Base-by-base conservation (phyloP, 2,888 invertebrate genomes). In the Hirtodrosophila alboralis region DNA sequence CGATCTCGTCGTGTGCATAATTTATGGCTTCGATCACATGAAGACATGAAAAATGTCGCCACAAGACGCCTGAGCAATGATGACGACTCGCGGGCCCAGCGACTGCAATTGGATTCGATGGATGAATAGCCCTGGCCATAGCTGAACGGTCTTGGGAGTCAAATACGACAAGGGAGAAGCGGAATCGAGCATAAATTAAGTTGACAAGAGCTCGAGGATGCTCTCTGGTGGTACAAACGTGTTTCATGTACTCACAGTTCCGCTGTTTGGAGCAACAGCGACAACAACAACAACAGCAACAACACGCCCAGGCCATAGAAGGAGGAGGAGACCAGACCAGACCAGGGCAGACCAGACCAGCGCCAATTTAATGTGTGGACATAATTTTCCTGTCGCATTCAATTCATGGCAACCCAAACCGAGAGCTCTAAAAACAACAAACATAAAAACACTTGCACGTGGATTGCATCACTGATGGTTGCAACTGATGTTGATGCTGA, bases 371-470 rank as follows among this genome's bases (percentile, higher is more conserved):
- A 87, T 85, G 84, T 84, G 81, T 71, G 75, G 84, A 85, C 85
- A 85, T 86, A 84, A 85, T 84, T 85, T 86, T 76, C 60, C 86
- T 87, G 86, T 87, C 83, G 81, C 78, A 77, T 86, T 83, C 81
- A 86, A 86, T 83, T 73, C 62, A 60, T 67, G 63, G 38, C 52
- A 53, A 52, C 43, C 54, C 56, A 38, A 44, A 52, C 36, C 27
- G 30, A 31, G 45, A 34, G 41, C 21, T 65, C 70, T 69, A 64
- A 52, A 61, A 69, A 69, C 74, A 69, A 59, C 61, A 74, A 70
- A 74, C 67, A 63, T 56, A 75, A 64, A 75, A 83, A 80, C 81
- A 79, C 70, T 60, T 79, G 79, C 79, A 79, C 79, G 79, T 79
- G 79, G 70, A 79, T 68, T 83, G 79, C 83, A 79, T 79, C 79